Conservation (phyloP, 2,797 vertebrate genomes). For the Babyrousa celebensis region DNA sequence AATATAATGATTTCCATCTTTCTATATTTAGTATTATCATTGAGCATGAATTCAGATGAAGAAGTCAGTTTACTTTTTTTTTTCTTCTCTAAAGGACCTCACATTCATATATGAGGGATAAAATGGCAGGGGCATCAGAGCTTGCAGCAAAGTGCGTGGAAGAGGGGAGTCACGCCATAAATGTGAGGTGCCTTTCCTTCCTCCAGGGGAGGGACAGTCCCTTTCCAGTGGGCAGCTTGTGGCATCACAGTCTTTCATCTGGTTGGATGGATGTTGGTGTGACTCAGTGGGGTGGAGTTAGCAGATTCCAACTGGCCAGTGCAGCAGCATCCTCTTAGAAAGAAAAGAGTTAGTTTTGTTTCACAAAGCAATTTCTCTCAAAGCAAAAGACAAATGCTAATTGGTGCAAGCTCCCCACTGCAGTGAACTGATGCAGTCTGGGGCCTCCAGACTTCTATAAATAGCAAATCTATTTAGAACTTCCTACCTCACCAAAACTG, state of each 20-base stretch:
- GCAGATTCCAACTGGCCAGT: neutral
- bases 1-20: constrained; percentile 43
- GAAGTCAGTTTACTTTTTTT: neutral
- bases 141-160: neutral
- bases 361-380: constrained; percentile 62
- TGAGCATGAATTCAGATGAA: constrained; percentile 64
- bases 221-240: neutral
- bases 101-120: neutral
- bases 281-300: neutral
- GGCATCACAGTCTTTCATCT: neutral
- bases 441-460: constrained; percentile 65
- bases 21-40: constrained; percentile 32
- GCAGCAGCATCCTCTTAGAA: constrained; percentile 21
- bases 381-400: constrained; percentile 57
- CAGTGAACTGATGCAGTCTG: neutral
- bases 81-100: neutral
- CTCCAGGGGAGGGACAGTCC: neutral
- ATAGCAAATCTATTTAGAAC: constrained; percentile 72
- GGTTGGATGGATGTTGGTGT: neutral
- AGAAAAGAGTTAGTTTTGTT: constrained; percentile 70
- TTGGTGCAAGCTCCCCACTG: neutral
- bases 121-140: neutral
- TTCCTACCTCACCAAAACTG: neutral
- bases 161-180: fast-evolving
- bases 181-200: neutral